phyloP scores from a whole-genome alignment of 1,140 invertebrate species.

The Apis dorsata region DNA sequence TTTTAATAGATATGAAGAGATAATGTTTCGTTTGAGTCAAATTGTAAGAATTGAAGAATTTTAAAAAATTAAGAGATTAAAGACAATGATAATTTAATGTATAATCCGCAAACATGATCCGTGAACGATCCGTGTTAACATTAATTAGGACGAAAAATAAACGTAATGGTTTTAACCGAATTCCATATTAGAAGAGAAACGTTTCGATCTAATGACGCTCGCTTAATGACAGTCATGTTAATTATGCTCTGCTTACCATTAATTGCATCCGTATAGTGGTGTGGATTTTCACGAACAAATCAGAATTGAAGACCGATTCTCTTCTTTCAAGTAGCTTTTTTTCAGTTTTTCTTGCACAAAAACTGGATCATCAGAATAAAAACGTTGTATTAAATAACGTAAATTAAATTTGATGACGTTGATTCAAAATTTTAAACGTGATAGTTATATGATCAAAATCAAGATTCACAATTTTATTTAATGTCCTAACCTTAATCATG shows the following conservation, averaged over 20 bases:
- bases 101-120: too few relatives aligned
- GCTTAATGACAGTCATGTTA: slow-evolving; percentile 49
- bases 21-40: too few relatives aligned
- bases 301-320: slow-evolving; percentile 42
- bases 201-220: slow-evolving; percentile 16
- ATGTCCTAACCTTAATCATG: too few relatives aligned
- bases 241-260: slow-evolving; percentile 41
- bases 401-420: background rate
- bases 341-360: too few relatives aligned
- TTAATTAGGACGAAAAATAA: background rate
- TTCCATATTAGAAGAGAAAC: slow-evolving; percentile 18
- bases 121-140: background rate
- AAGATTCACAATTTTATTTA: too few relatives aligned
- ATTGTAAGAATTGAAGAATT: too few relatives aligned
- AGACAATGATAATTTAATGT: too few relatives aligned
- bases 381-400: background rate
- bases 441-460: too few relatives aligned
- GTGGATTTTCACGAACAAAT: slow-evolving; percentile 38
- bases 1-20: background rate
- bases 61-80: too few relatives aligned
- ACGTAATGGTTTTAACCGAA: background rate
- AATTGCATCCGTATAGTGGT: slow-evolving; percentile 40
- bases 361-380: background rate
- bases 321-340: background rate
- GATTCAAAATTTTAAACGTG: background rate